A percentile compares a stretch with the other conserved stretches of the same genome.
phyloP scores from a whole-genome alignment of 2,888 invertebrate genomes.

The Zele albiditarsus region DNA sequence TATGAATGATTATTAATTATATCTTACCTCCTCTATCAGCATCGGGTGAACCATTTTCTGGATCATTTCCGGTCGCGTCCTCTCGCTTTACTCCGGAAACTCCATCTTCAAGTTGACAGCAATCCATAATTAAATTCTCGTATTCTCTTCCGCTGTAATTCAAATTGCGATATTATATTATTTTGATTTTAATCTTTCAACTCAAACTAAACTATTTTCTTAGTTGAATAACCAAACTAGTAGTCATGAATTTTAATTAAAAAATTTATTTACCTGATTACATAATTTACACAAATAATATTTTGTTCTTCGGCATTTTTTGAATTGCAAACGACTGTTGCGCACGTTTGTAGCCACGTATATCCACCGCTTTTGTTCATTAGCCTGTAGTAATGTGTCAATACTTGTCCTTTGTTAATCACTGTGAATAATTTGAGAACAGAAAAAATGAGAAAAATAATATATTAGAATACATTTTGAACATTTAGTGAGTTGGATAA shows the following conservation, averaged over 20 bases:
- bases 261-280: slow-evolving; percentile 83
- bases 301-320: slow-evolving; percentile 98
- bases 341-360: slow-evolving; percentile 97
- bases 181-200: background rate
- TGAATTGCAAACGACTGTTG: slow-evolving; percentile 95
- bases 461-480: slow-evolving; percentile 44
- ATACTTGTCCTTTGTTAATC: slow-evolving; percentile 95
- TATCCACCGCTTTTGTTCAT: slow-evolving; percentile 98
- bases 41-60: slow-evolving; percentile 91
- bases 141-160: slow-evolving; percentile 86
- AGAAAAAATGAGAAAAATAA: slow-evolving; percentile 62
- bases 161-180: background rate
- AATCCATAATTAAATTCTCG: slow-evolving; percentile 93
- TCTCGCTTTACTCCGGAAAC: slow-evolving; percentile 88
- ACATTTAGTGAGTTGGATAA: background rate
- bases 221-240: no score
- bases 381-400: slow-evolving; percentile 95
- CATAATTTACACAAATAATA: slow-evolving; percentile 97
- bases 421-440: slow-evolving; percentile 90
- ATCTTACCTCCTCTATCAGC: slow-evolving; percentile 81
- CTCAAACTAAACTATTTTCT: slow-evolving; percentile 10
- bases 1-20: background rate
- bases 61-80: slow-evolving; percentile 84
- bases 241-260: background rate
- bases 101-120: slow-evolving; percentile 91